Evolutionary conservation across 2,797 vertebrate species (phyloP), one percentile per base, ranked within the genome.

Genomic region (Decapterus maruadsi): DNA sequence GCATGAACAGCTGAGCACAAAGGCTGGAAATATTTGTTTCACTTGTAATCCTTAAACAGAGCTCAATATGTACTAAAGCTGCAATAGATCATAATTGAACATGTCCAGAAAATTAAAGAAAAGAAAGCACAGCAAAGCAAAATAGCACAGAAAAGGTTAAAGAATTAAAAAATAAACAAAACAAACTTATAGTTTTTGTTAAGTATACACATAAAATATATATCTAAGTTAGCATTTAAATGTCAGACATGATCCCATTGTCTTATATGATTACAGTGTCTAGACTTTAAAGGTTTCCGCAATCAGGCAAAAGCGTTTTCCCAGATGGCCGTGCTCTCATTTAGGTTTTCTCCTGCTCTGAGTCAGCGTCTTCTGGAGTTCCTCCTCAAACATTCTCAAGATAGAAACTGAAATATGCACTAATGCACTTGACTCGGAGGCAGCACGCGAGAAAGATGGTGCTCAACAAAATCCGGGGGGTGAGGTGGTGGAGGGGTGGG

Each of bases 361-460:
- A 86, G 60, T 85, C 89, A 88, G 80, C 69, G 2, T 76, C 66
- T 83, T 65, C 51, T 51, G 13, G 38, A 59, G 31, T 55, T 80
- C 26, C 72, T 72, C 31, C 76, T 72, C n/a, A 77, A 46, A 78
- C 58, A 72, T 59, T 81, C 46, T 71, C 22, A 63, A 58, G 16
- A 72, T 38, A 82, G 66, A 75, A 81, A 58, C 26, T 40, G 65
- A 80, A 64, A 26, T 20, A 34, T 38, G 45, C 51, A 61, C 54
- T 36, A 19, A n/a, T 51, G 19, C 22, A 43, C 67, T 68, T 16
- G 3, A 31, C 38, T 78, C 13, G 34, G 42, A 54, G 29, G 40
- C 26, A 46, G 36, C 17, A 19, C 53, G 75, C 8, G 1, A 51
- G 20, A 63, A 65, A 64, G 46, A 53, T 14, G 31, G 31, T 13